A percentile compares a stretch with the other conserved stretches of the same genome.
Evolutionary conservation across 1,140 invertebrate genomes (phyloP).

Genomic region (Tetramorium alpestre): DNA sequence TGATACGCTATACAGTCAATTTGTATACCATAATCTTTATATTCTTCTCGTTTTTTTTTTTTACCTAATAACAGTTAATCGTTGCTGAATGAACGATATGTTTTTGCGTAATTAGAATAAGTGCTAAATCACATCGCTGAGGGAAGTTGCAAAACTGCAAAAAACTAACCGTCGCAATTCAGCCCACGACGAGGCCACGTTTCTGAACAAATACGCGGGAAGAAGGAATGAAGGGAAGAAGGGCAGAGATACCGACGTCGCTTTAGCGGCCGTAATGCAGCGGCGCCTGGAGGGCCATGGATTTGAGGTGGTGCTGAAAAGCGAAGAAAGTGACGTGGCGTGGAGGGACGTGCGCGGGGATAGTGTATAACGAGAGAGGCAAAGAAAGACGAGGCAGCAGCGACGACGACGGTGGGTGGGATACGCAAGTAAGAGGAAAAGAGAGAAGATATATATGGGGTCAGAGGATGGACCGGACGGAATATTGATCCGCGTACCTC

Average conservation of each 20-base stretch:
- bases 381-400: slow-evolving; percentile 45
- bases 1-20: neutral
- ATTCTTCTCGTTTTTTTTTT: neutral
- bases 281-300: slow-evolving; percentile 42
- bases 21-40: neutral
- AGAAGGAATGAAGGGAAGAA: neutral
- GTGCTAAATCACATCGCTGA: neutral
- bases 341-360: neutral
- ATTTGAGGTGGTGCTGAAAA: slow-evolving; percentile 36
- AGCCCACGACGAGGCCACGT: neutral
- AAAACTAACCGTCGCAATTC: neutral
- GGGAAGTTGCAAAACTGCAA: neutral
- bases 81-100: neutral
- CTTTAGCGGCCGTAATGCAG: slow-evolving; percentile 34
- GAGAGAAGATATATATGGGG: slow-evolving; percentile 80
- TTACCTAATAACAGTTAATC: neutral
- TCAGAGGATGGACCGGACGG: slow-evolving; percentile 85
- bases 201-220: neutral
- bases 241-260: slow-evolving; percentile 15
- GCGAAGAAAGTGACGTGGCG: slow-evolving; percentile 39
- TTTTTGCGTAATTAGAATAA: slow-evolving; percentile 33
- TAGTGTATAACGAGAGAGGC: slow-evolving; percentile 45
- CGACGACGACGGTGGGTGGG: slow-evolving; percentile 43
- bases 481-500: slow-evolving; percentile 84
- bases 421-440: slow-evolving; percentile 79